Base-by-base conservation (phyloP, 2,113 vertebrate species). In the Callopanchax toddi region DNA sequence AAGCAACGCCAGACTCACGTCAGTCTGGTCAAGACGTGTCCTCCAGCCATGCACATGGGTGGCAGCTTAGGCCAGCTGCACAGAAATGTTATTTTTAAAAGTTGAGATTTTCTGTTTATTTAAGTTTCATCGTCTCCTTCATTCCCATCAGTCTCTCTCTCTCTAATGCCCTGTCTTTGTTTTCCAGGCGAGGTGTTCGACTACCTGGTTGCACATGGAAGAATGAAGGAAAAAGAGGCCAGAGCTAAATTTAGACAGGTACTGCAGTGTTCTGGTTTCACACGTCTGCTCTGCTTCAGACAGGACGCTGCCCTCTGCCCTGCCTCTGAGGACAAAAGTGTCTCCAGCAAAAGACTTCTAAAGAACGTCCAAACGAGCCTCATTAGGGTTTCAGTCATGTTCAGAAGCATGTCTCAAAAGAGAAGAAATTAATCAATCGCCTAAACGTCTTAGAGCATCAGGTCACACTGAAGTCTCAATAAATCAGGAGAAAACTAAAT, bases 171-270 rank as follows among this genome's bases (percentile, higher is more conserved):
- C 7, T 56, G 11, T 73, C 0, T 67, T 43, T 60, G 4, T 79
- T 74, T 87, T 91, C 54, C 87, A 99, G 97, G 97, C 84, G 97
- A 99, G 82, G 96, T 99, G 42, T 99, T 99, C 74, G 96, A 98
- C 92, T 99, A 99, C 92, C 93, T 99, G 89, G 97, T 98, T 86
- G 96, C 97, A 86, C 97, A 99, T 89, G 97, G 97, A 93, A 94
- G 97, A 92, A 99, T 99, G 97, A 99, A 99, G 92, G 97, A 99
- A 92, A 99, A 99, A 81, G 97, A 98, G 92, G 96, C 97, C 89
- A 95, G 97, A 91, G 92, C 97, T 92, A 99, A 99, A 92, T 99
- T 99, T 94, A 95, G 97, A 95, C 97, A 99, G 95, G 96, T 99
- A 95, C 69, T 79, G 76, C 83, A 85, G 72, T 75, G 79, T 78